Evolutionary conservation across 2,888 invertebrate genomes (phyloP).

Genomic region (Elmis aenea): DNA sequence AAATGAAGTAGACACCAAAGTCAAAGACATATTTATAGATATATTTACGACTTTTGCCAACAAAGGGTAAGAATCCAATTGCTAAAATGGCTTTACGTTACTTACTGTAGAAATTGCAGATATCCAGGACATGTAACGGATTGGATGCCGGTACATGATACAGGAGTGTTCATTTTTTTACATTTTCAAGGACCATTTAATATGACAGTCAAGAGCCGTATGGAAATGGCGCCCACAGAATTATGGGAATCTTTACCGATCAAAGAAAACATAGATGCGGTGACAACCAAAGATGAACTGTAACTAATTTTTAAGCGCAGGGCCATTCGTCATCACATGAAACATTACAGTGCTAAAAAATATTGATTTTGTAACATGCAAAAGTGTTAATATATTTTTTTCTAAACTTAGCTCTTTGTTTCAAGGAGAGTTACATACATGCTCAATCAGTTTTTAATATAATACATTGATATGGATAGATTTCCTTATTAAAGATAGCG

Average conservation of each 20-base stretch:
- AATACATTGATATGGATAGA: no score
- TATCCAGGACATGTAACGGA: neutral
- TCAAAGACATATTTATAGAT: neutral
- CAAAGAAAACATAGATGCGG: neutral
- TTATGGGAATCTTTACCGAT: neutral
- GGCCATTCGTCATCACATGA: no score
- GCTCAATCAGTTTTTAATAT: no score
- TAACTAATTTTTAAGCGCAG: no score
- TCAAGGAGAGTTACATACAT: no score
- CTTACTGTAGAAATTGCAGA: neutral
- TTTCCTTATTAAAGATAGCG: no score
- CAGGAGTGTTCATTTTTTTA: neutral
- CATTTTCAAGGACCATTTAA: neutral
- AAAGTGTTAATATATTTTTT: no score
- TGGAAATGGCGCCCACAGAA: neutral
- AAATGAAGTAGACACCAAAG: neutral
- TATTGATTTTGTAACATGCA: no score
- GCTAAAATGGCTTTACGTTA: neutral
- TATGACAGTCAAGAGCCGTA: neutral
- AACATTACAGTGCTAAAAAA: no score
- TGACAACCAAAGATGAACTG: neutral
- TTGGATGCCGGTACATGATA: neutral
- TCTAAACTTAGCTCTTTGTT: no score
- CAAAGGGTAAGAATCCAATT: neutral
- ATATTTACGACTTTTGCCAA: neutral